Percentiles rank a stretch among this genome's conserved stretches.
Evolutionary conservation across 2,797 vertebrate genomes (phyloP).

Genomic region (Heterohyrax brucei): DNA sequence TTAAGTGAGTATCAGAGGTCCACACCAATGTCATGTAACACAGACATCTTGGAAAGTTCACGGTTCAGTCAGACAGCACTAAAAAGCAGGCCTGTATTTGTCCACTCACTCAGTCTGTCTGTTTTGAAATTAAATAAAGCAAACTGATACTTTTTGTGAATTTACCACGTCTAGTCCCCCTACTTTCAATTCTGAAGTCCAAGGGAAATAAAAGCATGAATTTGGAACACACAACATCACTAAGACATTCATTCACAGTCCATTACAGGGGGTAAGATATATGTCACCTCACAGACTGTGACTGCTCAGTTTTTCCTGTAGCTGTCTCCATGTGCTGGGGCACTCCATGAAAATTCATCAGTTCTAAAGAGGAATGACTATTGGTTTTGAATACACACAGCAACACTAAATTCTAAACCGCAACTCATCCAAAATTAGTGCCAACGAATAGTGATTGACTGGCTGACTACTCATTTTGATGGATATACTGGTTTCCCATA

Average conservation of each 20-base stretch:
- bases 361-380: not conserved
- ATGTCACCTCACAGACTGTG: not conserved
- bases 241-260: not conserved
- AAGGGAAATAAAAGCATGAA: not conserved
- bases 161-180: not conserved
- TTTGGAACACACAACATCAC: not conserved
- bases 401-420: slow-evolving; percentile 38
- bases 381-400: not conserved
- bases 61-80: not conserved
- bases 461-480: not conserved
- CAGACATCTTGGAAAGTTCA: not conserved
- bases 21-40: not conserved
- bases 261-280: not conserved
- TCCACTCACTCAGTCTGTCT: not conserved
- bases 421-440: not conserved
- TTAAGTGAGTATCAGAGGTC: not conserved
- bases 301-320: not conserved
- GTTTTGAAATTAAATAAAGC: slow-evolving; percentile 13
- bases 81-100: slow-evolving; percentile 34
- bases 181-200: not conserved
- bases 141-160: not conserved
- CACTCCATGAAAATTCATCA: not conserved
- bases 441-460: not conserved
- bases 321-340: not conserved
- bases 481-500: not conserved